These are phyloP conservation scores for Gambusia affinis DNA, from an alignment of 2,113 vertebrate species.

Conservation along the genomic window DNA sequence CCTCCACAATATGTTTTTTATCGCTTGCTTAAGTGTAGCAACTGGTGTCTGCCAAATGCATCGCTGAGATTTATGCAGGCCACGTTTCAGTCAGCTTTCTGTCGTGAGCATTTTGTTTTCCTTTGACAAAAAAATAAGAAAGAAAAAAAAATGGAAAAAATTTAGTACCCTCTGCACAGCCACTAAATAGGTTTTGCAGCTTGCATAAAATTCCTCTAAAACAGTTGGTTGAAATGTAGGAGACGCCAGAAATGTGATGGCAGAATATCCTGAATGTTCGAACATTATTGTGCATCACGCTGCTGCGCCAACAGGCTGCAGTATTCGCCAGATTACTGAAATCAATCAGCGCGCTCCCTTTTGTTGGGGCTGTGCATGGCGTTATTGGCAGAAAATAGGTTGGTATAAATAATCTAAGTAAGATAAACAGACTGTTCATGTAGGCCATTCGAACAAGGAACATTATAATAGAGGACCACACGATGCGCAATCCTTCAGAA, in stretches of 20 bases:
- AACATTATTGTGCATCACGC: background rate
- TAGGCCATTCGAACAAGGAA: background rate
- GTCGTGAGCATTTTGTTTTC: background rate
- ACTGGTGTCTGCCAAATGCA: constrained; percentile 18
- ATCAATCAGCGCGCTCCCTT: background rate
- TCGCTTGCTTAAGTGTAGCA: constrained; percentile 31
- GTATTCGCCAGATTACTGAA: background rate
- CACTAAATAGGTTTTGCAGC: background rate
- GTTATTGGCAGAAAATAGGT: background rate
- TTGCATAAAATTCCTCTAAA: background rate
- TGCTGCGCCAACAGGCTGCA: background rate
- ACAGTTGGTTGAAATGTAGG: background rate
- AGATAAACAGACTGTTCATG: background rate
- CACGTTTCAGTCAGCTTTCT: constrained; percentile 14
- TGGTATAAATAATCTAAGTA: background rate
- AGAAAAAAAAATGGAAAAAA: background rate
- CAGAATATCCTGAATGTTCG: background rate
- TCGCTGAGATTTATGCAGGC: constrained; percentile 38
- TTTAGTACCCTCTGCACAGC: background rate
- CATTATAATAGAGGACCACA: background rate
- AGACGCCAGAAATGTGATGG: background rate
- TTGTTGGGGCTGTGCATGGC: background rate
- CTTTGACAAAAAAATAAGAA: background rate
- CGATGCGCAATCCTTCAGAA: background rate
- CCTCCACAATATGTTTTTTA: constrained; percentile 18